Conservation (phyloP, 2,797 vertebrate genomes). For the Acipenser ruthenus region DNA sequence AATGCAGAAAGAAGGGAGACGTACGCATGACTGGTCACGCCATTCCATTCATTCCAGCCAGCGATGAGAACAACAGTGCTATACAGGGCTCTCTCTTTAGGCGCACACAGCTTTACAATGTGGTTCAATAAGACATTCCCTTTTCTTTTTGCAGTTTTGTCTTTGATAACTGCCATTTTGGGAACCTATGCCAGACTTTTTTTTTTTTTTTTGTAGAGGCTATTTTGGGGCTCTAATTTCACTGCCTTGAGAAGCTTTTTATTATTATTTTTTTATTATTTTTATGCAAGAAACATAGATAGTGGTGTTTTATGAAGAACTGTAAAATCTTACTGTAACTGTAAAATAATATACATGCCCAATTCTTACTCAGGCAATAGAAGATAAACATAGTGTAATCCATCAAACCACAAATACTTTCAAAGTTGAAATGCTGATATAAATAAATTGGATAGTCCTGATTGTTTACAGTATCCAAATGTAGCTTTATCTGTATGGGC, state of each 20-base stretch:
- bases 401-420: no score
- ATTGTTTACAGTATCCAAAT: no score
- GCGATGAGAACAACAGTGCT: conserved; percentile 35
- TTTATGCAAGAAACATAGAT: no score
- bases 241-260: background rate
- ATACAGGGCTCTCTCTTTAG: conserved; percentile 12
- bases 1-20: conserved; percentile 13
- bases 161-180: conserved; percentile 33
- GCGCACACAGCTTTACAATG: conserved; percentile 26
- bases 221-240: conserved; percentile 25
- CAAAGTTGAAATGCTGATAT: no score
- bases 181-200: conserved; percentile 15
- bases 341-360: no score
- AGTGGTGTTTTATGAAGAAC: no score
- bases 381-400: no score
- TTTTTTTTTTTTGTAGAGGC: conserved; percentile 2
- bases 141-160: conserved; percentile 5
- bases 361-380: no score
- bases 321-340: no score
- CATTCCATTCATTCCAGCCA: conserved; percentile 67
- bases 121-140: conserved; percentile 24
- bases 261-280: no score
- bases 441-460: no score
- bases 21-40: conserved; percentile 63
- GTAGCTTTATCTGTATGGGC: no score